A percentile compares a stretch with the other conserved stretches of the same genome.
phyloP scores from a whole-genome alignment of 2,113 vertebrate species.

The Menura novaehollandiae region DNA sequence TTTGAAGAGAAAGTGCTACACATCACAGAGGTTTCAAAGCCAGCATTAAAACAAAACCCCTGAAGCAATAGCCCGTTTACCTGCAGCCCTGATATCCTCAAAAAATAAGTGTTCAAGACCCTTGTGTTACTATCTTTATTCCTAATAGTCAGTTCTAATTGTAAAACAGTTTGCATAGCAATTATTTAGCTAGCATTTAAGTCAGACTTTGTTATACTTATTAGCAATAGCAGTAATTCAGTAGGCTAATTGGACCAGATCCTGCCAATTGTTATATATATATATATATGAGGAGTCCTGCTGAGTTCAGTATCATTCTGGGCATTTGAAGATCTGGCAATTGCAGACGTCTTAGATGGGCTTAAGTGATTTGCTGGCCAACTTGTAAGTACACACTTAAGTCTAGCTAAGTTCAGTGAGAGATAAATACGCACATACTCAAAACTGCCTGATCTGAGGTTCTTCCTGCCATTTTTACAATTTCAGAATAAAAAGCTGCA shows the following conservation, averaged over 20 bases:
- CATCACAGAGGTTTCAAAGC: slow-evolving; percentile 59
- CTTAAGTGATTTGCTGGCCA: background rate
- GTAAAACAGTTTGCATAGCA: background rate
- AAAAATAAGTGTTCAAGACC: slow-evolving; percentile 40
- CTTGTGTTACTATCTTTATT: slow-evolving; percentile 10
- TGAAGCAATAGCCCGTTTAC: slow-evolving; percentile 42
- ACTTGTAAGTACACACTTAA: background rate
- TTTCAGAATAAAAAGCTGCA: background rate
- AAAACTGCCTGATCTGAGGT: background rate
- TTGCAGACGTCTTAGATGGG: background rate
- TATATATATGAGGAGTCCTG: background rate
- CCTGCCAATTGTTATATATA: background rate
- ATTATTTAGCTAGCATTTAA: slow-evolving; percentile 1
- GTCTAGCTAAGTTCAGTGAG: background rate
- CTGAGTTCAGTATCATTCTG: background rate
- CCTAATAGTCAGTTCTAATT: slow-evolving; percentile 10
- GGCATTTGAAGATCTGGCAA: background rate
- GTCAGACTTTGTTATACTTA: background rate
- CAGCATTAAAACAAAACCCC: slow-evolving; percentile 55
- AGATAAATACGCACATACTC: background rate
- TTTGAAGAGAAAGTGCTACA: slow-evolving; percentile 57
- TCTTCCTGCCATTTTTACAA: background rate
- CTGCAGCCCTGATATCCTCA: background rate
- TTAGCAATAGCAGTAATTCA: background rate
- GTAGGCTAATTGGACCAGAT: background rate